Evolutionary conservation across 2,797 vertebrate species (phyloP).

Genomic region (Luscinia luscinia): DNA sequence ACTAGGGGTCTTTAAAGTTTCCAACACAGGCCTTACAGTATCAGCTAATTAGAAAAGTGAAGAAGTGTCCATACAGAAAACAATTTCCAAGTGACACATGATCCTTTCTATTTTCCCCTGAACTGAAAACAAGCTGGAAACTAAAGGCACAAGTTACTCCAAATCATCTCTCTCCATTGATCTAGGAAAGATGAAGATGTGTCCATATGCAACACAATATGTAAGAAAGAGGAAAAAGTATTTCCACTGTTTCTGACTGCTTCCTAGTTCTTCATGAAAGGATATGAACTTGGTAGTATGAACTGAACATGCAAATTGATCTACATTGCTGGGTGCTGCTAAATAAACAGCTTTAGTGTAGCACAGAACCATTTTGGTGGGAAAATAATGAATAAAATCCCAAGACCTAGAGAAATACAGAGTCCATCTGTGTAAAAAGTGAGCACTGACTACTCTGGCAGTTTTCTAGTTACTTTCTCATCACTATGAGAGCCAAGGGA

Average conservation of each 20-base stretch:
- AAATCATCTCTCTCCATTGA: not conserved
- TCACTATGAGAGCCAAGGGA: not conserved
- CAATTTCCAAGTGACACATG: not conserved
- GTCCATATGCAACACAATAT: not conserved
- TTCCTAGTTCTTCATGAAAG: not conserved
- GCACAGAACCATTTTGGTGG: not conserved
- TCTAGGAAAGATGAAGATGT: not conserved
- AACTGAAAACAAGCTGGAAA: not conserved
- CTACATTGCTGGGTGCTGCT: not conserved
- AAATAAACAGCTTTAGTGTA: not conserved
- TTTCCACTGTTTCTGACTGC: not conserved
- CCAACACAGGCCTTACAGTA: not conserved
- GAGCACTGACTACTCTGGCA: not conserved
- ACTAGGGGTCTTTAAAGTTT: not conserved
- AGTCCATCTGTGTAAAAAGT: not conserved
- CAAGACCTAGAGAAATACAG: not conserved
- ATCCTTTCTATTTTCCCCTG: not conserved
- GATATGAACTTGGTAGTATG: not conserved
- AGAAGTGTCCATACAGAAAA: not conserved
- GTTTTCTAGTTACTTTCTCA: not conserved
- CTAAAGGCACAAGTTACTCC: not conserved
- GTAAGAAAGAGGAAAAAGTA: not conserved
- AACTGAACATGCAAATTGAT: not conserved
- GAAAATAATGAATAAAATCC: not conserved
- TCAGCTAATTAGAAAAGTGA: not conserved